These are phyloP conservation scores for Germaria angustata DNA, from an alignment of 2,888 invertebrate species.

Conservation along the genomic window DNA sequence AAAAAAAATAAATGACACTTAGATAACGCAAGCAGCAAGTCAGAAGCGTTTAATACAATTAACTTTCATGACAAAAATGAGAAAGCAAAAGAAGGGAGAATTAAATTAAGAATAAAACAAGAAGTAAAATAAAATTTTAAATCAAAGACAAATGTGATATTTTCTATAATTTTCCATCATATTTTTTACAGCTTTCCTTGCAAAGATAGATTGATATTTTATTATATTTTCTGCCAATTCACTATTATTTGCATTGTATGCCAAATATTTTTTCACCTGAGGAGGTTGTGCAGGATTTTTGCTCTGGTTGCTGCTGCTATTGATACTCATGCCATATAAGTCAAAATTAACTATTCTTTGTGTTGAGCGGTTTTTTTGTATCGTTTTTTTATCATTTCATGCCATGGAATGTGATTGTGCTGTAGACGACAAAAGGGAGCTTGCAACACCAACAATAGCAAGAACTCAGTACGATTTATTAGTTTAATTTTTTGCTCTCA, in stretches of 20 bases:
- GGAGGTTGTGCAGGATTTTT: constrained; percentile 42
- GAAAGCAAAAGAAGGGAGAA: background rate
- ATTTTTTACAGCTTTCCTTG: background rate
- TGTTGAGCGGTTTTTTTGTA: background rate
- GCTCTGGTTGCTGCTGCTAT: constrained; percentile 29
- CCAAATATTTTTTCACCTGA: constrained; percentile 60
- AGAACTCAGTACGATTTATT: constrained; percentile 22
- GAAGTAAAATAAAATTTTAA: background rate
- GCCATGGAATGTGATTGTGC: constrained; percentile 13
- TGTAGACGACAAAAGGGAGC: constrained; percentile 34
- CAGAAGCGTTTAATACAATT: constrained; percentile 7
- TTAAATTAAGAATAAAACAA: background rate
- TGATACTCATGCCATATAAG: constrained; percentile 53
- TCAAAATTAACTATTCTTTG: constrained; percentile 57
- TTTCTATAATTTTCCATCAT: constrained; percentile 48
- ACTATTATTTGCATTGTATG: constrained; percentile 61
- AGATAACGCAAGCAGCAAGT: background rate
- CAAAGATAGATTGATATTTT: constrained; percentile 37
- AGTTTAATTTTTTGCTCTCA: constrained; percentile 22
- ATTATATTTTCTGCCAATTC: constrained; percentile 61
- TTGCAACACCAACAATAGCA: background rate
- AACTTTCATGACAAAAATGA: background rate
- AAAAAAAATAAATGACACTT: background rate
- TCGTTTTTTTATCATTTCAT: background rate
- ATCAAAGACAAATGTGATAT: constrained; percentile 53